Evolutionary conservation across 2,888 invertebrate genomes (phyloP).

Genomic region (Cataglyphis livida): DNA sequence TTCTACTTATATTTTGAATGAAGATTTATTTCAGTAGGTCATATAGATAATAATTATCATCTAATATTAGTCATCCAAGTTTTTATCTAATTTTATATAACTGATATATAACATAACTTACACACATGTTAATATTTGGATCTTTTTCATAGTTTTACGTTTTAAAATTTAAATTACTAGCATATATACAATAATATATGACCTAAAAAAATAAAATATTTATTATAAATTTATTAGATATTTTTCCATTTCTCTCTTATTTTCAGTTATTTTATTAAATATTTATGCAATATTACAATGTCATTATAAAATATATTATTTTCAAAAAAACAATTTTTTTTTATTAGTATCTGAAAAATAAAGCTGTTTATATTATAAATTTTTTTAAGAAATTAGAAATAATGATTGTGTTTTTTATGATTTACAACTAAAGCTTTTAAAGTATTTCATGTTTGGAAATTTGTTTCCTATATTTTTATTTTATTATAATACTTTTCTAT

Average conservation of each 20-base stretch:
- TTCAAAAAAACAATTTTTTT: background rate
- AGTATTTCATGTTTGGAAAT: background rate
- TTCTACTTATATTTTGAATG: background rate
- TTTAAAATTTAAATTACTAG: background rate
- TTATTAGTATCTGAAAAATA: background rate
- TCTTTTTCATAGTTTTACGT: background rate
- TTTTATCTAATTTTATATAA: conserved; percentile 64
- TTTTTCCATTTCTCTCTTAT: background rate
- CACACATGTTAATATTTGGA: background rate
- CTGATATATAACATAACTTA: conserved; percentile 26
- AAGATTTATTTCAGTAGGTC: conserved; percentile 30
- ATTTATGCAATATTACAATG: background rate
- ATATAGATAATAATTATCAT: conserved; percentile 57
- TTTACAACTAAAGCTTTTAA: background rate
- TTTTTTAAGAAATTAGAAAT: background rate
- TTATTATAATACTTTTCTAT: conserved; percentile 14
- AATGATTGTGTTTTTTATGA: background rate
- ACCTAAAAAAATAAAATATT: conserved; percentile 8
- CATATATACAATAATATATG: background rate
- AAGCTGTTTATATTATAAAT: background rate
- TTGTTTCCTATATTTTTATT: background rate
- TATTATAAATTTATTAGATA: background rate
- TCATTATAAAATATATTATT: background rate
- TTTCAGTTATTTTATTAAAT: conserved; percentile 8
- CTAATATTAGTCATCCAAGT: conserved; percentile 61